A percentile compares a stretch with the other conserved stretches of the same genome.
Conservation (phyloP, 2,888 invertebrate genomes). For the Torymus tubicola region DNA sequence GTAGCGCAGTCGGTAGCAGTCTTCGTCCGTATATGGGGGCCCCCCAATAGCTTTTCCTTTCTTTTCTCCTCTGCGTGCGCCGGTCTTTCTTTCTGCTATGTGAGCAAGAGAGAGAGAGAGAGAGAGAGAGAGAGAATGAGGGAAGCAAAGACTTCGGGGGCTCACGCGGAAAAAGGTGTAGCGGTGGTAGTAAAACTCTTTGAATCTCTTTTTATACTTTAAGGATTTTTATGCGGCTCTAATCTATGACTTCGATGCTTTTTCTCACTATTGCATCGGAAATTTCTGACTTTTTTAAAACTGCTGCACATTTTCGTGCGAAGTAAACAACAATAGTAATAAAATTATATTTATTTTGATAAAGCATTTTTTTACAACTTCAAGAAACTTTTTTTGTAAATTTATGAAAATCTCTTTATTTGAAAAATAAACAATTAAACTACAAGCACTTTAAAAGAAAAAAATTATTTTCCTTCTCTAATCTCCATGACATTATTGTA, state of each 20-base stretch:
- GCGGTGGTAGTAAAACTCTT: slow-evolving; percentile 51
- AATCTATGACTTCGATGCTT: slow-evolving; percentile 38
- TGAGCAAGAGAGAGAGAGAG: background rate
- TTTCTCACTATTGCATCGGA: slow-evolving; percentile 37
- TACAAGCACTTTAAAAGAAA: too few species aligned
- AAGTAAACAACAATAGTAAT: too few species aligned
- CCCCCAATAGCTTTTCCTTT: slow-evolving; percentile 53
- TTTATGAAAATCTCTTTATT: too few species aligned
- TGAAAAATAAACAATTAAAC: too few species aligned
- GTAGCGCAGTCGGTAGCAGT: slow-evolving; percentile 25
- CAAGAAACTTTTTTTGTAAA: too few species aligned
- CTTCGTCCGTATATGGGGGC: slow-evolving; percentile 46
- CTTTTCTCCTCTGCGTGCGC: slow-evolving; percentile 35
- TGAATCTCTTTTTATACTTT: slow-evolving; percentile 55
- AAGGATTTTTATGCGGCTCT: slow-evolving; percentile 43
- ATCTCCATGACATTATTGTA: too few species aligned
- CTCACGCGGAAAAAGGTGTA: slow-evolving; percentile 18
- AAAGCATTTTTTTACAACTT: too few species aligned
- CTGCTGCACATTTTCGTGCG: too few species aligned
- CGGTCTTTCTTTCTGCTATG: slow-evolving; percentile 48
- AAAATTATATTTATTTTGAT: too few species aligned
- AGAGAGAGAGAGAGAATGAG: background rate
- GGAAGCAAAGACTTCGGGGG: too few species aligned
- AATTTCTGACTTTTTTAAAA: too few species aligned
- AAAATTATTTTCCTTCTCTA: too few species aligned